Evolutionary conservation across 2,888 invertebrate species (phyloP), one percentile per base, ranked within the genome.

Genomic region (Tridacna crocea): DNA sequence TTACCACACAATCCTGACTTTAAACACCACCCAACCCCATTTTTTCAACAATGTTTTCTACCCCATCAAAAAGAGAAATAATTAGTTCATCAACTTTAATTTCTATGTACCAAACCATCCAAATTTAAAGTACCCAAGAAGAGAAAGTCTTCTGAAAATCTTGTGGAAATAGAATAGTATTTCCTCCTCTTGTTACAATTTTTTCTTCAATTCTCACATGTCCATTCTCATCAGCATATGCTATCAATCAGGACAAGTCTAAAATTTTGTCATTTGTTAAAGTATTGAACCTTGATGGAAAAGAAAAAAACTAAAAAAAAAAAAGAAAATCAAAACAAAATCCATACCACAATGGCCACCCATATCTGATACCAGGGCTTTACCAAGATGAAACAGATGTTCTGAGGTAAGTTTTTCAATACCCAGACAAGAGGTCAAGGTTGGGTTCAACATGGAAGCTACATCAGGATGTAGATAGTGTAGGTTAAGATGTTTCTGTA

Each of bases 401-500:
- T 92, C 91, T 12, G 91, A 89, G 0, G 89, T 92, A 27, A 94
- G 80, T 22, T 82, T 87, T 86, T 93, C 92, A 46, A 94, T 90
- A 19, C 94, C 94, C 13, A 94, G 88, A 72, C 92, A 91, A 8
- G 88, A 83, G 17, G 91, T 88, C 79, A 93, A 86, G n/a, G 90
- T 87, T 1, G 90, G 87, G 79, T 91, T 91, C 75, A 92, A 76
- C 51, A 82, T 80, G 75, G 87, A 68, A 0, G 90, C 89, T 75
- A 94, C 90, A 47, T 92, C 92, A 36, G 85, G 85, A 78, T 93
- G 93, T 68, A 94, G 89, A 85, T 93, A 94, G 79, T 88, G 90
- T 51, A 94, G 86, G 63, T 92, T 92, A 12, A 93, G 90, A 76
- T 92, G 90, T 26, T 83, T 85, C 84, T 90, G 90, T 24, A 94